Conservation (phyloP, 2,797 vertebrate genomes). For the Melopsittacus undulatus region DNA sequence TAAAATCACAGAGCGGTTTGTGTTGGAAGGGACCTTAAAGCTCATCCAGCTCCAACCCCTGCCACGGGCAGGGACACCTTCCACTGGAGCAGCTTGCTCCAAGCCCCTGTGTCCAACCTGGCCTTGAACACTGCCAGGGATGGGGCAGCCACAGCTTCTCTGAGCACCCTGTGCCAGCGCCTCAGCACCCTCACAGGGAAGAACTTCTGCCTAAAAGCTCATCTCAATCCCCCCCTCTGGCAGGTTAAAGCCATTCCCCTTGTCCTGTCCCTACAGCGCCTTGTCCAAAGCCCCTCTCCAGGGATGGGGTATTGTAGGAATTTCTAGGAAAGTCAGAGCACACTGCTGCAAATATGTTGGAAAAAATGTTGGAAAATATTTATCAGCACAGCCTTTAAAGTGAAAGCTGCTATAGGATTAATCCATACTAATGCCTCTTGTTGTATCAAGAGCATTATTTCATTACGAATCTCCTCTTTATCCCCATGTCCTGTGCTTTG, state of each 20-base stretch:
- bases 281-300: neutral
- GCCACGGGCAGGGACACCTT: neutral
- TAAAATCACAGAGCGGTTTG: neutral
- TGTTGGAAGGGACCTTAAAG: neutral
- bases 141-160: neutral
- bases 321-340: neutral
- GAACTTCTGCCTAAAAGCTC: neutral
- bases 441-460: neutral
- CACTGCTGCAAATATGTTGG: neutral
- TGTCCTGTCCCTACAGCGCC: neutral
- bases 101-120: neutral
- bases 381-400: neutral
- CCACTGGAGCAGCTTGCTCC: neutral
- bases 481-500: neutral
- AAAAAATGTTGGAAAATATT: neutral
- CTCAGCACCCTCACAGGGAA: neutral
- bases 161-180: neutral
- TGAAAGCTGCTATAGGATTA: neutral
- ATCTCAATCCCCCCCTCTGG: neutral
- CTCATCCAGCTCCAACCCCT: neutral
- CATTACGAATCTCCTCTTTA: neutral
- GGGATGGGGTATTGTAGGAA: neutral
- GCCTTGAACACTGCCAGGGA: neutral
- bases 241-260: neutral
- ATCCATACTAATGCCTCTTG: neutral